These are phyloP conservation scores for Callocephalon fimbriatum DNA, from an alignment of 2,113 vertebrate species.

Conservation along the genomic window DNA sequence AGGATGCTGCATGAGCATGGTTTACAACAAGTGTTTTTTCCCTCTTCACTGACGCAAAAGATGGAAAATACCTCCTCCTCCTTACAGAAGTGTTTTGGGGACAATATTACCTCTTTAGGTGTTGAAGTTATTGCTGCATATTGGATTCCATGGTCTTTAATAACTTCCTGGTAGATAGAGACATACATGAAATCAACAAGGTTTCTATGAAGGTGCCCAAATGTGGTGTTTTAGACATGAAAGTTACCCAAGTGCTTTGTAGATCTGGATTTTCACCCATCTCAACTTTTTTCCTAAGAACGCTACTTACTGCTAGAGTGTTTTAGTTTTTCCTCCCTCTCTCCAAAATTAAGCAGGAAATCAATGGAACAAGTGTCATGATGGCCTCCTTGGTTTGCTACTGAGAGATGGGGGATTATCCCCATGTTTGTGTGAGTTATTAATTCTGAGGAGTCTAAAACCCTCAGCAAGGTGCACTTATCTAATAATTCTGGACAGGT, in stretches of 20 bases:
- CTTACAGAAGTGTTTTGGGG: not conserved
- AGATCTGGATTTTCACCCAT: not conserved
- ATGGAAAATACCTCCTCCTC: not conserved
- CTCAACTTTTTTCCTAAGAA: not conserved
- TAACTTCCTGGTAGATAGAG: not conserved
- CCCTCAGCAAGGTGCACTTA: fast-evolving
- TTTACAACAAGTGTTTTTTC: not conserved
- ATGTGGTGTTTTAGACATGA: not conserved
- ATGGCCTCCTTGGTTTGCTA: not conserved
- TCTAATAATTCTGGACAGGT: not conserved
- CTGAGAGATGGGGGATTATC: not conserved
- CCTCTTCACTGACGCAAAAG: not conserved
- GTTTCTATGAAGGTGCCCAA: not conserved
- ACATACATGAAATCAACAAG: not conserved
- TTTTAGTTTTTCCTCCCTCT: not conserved
- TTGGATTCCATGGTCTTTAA: not conserved
- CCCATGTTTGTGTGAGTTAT: not conserved
- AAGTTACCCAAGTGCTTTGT: not conserved
- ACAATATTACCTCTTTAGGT: not conserved
- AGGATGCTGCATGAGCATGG: fast-evolving
- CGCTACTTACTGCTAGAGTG: not conserved
- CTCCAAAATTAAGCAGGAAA: not conserved
- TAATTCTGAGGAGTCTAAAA: not conserved
- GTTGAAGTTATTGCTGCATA: not conserved
- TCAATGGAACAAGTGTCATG: not conserved